A percentile compares a stretch with the other conserved stretches of the same genome.
phyloP scores from a whole-genome alignment of 2,113 vertebrate species.

The Fulica atra region DNA sequence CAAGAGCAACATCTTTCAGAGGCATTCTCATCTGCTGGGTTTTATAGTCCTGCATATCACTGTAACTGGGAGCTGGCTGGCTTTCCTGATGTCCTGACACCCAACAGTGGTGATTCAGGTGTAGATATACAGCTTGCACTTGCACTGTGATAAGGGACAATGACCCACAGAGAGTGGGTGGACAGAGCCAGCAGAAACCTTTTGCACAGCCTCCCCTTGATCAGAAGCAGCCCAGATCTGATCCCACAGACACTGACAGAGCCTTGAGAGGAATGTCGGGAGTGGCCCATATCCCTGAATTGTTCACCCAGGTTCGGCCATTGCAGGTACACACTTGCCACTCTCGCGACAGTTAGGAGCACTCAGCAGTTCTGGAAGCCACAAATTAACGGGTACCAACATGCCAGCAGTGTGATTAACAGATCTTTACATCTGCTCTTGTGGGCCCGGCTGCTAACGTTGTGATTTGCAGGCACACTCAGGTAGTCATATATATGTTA shows the following conservation, averaged over 20 bases:
- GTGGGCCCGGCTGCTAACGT: background rate
- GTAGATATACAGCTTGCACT: background rate
- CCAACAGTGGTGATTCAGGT: background rate
- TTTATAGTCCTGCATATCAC: background rate
- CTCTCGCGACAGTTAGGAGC: background rate
- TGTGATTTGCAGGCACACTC: constrained; percentile 53
- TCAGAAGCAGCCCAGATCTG: background rate
- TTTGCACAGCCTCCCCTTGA: background rate
- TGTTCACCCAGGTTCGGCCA: background rate
- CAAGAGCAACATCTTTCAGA: background rate
- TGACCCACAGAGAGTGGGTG: background rate
- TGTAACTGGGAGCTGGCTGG: background rate
- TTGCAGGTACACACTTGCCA: background rate
- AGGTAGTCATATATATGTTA: constrained; percentile 57
- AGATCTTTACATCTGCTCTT: constrained; percentile 18
- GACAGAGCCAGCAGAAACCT: background rate
- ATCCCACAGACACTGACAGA: background rate
- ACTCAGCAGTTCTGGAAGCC: background rate
- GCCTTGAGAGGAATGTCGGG: background rate
- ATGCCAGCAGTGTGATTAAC: constrained; percentile 22
- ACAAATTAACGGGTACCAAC: background rate
- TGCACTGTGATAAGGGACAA: fast-evolving
- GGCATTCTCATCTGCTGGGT: background rate
- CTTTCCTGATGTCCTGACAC: background rate
- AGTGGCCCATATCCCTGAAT: background rate